Conservation (phyloP, 2,113 vertebrate species). For the Callaeas wilsoni region DNA sequence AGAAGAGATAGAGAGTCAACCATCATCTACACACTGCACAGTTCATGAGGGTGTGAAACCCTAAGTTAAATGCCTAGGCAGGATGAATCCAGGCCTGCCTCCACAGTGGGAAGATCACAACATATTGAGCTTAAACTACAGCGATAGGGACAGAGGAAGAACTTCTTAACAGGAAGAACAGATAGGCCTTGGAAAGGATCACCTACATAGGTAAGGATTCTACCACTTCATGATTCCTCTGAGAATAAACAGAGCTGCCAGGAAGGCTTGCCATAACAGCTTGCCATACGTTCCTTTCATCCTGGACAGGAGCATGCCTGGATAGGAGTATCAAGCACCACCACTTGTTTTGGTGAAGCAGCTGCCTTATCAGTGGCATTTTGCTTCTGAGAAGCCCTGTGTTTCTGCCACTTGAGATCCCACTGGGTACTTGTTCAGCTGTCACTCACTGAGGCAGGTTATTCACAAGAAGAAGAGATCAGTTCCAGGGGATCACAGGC, state of each 20-base stretch:
- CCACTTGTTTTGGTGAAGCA: background rate
- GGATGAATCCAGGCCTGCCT: background rate
- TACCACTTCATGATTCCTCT: background rate
- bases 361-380: background rate
- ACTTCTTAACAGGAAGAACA: background rate
- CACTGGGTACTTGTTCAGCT: background rate
- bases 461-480: background rate
- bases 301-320: background rate
- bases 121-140: background rate
- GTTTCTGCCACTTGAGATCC: background rate
- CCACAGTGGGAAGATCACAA: background rate
- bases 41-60: background rate
- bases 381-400: background rate
- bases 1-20: background rate
- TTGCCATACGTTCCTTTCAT: background rate
- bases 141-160: background rate
- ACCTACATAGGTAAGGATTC: background rate
- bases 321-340: background rate
- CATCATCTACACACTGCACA: background rate
- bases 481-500: background rate
- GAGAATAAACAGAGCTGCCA: background rate
- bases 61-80: background rate
- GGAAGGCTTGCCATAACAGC: background rate
- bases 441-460: background rate
- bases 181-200: background rate